Base-by-base conservation (phyloP, 2,888 invertebrate species). In the Tortrix viridana region DNA sequence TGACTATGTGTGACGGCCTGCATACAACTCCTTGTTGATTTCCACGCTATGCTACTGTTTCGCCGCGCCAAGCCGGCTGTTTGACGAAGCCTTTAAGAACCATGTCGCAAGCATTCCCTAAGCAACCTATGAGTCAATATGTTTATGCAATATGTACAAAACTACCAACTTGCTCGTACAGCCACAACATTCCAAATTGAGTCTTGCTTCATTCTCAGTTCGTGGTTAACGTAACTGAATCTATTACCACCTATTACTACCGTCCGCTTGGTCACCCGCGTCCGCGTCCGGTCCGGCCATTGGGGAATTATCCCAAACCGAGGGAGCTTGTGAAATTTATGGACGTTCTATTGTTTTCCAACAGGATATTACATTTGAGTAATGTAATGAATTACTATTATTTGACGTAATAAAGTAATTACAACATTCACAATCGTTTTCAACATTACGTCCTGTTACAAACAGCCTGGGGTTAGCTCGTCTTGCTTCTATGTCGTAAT, bases 61-160 rank as follows among this genome's bases (percentile, higher is more conserved):
- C n/a, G n/a, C n/a, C n/a, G n/a, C n/a, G n/a, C n/a, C n/a, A n/a
- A n/a, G n/a, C n/a, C n/a, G n/a, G n/a, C n/a, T n/a, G n/a, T n/a
- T n/a, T n/a, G n/a, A n/a, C n/a, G n/a, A n/a, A n/a, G n/a, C n/a
- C n/a, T n/a, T n/a, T n/a, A n/a, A n/a, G n/a, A n/a, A 14, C 19
- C 47, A 37, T 50, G 32, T 37, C n/a, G 50, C 37, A 37, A 50
- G 50, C 20, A 14, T 12, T 50, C 50, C 50, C 50, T 37, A n/a
- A 49, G 49, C 49, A 49, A 50, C 37, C 20, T 19, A 19, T 50
- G 37, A 50, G 37, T 50, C 50, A 37, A 37, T 49, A 48, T 48
- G 23, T 50, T 50, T 50, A 50, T 37, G 37, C 50, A 50, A 50
- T 50, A 50, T 50, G 37, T 50, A 50, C 50, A 18, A 50, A 50